phyloP scores from a whole-genome alignment of 2,797 vertebrate genomes.

The Gobionotothen gibberifrons region DNA sequence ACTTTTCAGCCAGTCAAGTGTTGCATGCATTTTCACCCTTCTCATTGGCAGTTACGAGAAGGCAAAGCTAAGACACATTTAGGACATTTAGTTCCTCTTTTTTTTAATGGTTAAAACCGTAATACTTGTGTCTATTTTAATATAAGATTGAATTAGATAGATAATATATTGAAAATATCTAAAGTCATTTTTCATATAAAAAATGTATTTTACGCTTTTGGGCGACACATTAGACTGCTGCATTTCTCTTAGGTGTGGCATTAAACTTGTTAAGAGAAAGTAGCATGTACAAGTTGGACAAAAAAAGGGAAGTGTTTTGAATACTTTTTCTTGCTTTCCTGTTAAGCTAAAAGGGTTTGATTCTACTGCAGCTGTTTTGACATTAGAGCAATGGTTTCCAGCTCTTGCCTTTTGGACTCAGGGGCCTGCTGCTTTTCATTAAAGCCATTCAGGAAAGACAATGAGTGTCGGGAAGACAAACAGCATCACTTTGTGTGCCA shows the following conservation, averaged over 20 bases:
- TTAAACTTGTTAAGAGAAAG: background rate
- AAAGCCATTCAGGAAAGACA: constrained; percentile 4
- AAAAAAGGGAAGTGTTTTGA: background rate
- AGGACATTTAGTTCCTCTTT: background rate
- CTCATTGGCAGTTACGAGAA: background rate
- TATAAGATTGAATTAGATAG: background rate
- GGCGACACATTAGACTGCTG: background rate
- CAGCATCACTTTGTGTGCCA: constrained; percentile 10
- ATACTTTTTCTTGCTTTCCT: too few species aligned
- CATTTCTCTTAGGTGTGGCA: too few species aligned
- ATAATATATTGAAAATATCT: background rate
- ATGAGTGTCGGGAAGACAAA: constrained; percentile 11
- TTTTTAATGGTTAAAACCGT: background rate
- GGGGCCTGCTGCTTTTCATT: constrained; percentile 57
- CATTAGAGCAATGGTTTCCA: background rate
- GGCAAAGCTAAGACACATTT: background rate
- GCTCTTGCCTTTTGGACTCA: constrained; percentile 5
- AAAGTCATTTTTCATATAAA: background rate
- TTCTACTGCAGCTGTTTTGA: background rate
- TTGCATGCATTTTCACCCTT: background rate
- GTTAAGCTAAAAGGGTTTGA: background rate
- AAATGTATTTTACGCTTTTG: background rate
- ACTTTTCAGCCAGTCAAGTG: background rate
- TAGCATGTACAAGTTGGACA: background rate
- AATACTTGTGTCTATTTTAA: too few species aligned